Percentiles rank a stretch among this genome's conserved stretches.
phyloP scores from a whole-genome alignment of 2,113 vertebrate genomes.

The Lampris megalopsis region DNA sequence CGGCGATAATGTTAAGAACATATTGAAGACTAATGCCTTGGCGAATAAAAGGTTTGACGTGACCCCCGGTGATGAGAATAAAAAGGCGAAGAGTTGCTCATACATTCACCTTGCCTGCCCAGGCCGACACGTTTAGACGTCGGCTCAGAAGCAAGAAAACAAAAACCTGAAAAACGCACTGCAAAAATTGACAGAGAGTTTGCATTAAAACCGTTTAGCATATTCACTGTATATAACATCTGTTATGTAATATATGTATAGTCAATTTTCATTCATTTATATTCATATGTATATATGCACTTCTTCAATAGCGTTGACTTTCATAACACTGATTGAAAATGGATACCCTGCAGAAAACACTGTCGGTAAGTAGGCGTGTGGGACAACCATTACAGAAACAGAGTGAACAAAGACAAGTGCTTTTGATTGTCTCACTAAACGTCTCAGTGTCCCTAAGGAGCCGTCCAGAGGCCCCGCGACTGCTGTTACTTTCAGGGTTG shows the following conservation, averaged over 20 bases:
- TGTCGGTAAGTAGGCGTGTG: slow-evolving; percentile 74
- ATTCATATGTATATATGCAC: slow-evolving; percentile 69
- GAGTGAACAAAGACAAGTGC: slow-evolving; percentile 80
- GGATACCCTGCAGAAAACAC: slow-evolving; percentile 82
- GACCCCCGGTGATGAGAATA: slow-evolving; percentile 73
- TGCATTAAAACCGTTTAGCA: slow-evolving; percentile 83
- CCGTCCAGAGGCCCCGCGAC: slow-evolving; percentile 52
- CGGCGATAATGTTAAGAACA: slow-evolving; percentile 83
- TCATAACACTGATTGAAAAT: slow-evolving; percentile 81
- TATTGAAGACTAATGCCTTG: slow-evolving; percentile 82
- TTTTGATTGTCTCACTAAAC: slow-evolving; percentile 83
- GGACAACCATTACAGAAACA: slow-evolving; percentile 80
- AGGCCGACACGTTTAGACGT: slow-evolving; percentile 52
- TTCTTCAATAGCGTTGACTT: slow-evolving; percentile 76
- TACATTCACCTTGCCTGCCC: slow-evolving; percentile 81
- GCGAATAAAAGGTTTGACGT: slow-evolving; percentile 65
- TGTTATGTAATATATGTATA: slow-evolving; percentile 79
- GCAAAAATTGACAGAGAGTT: slow-evolving; percentile 74
- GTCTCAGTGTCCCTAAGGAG: slow-evolving; percentile 75
- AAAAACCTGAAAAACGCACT: slow-evolving; percentile 63
- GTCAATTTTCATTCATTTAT: slow-evolving; percentile 52
- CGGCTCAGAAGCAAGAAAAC: slow-evolving; percentile 78
- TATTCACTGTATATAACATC: slow-evolving; percentile 84
- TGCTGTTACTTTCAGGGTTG: slow-evolving; percentile 62
- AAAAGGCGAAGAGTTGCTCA: slow-evolving; percentile 79